Evolutionary conservation across 2,797 vertebrate species (phyloP).

Genomic region (Phrynocephalus vlangalii): DNA sequence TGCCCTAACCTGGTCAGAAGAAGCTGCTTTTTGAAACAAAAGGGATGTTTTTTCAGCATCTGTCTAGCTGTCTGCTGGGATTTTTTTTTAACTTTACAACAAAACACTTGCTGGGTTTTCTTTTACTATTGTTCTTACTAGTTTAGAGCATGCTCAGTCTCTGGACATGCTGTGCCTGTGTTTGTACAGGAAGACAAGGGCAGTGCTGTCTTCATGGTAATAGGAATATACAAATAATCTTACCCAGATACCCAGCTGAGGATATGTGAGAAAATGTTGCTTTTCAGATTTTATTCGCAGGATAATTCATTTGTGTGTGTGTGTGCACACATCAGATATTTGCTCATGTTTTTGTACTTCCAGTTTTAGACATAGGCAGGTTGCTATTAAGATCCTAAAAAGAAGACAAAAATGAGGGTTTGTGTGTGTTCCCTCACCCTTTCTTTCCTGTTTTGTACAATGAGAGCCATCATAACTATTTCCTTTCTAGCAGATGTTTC

Average conservation of each 20-base stretch:
- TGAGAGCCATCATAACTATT: background rate
- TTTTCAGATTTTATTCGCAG: conserved; percentile 9
- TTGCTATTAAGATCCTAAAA: conserved; percentile 30
- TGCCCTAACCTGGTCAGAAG: background rate
- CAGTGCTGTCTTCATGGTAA: conserved; percentile 11
- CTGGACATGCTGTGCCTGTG: conserved; percentile 2
- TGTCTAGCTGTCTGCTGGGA: background rate
- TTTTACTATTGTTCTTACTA: background rate
- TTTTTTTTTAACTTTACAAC: background rate
- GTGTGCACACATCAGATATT: conserved; percentile 2
- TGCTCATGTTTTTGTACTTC: conserved; percentile 6
- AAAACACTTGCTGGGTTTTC: background rate
- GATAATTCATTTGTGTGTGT: background rate
- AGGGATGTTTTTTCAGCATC: background rate
- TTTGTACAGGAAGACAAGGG: background rate
- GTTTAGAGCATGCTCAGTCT: background rate
- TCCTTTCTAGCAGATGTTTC: conserved; percentile 8
- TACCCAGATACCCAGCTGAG: background rate
- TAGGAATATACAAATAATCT: conserved; percentile 1
- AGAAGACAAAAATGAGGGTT: background rate
- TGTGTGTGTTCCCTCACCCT: background rate
- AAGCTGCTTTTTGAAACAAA: background rate
- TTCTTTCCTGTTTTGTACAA: conserved; percentile 11
- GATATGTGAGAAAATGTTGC: background rate
- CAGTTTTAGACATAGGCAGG: background rate